Evolutionary conservation across 2,888 invertebrate genomes (phyloP), one percentile per base, ranked within the genome.

Genomic region (Pristionchus maxplancki): DNA sequence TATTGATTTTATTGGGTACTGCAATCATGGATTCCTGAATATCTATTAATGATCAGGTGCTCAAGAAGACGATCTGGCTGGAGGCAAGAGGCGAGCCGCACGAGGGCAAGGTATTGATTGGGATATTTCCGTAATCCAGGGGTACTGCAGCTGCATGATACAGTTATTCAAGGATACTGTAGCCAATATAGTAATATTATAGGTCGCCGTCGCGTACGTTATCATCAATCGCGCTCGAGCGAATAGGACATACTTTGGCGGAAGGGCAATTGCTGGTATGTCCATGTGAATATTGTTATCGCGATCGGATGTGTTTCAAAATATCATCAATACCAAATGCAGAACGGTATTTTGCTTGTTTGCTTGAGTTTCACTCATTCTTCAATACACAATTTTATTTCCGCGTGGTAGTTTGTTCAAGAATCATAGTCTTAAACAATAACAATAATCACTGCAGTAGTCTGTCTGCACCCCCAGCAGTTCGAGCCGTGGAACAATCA

Each of bases 11-110:
- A 9, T 48, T 48, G 11, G 44, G 44, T 11, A 48, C 13, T 48
- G 44, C 44, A 48, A 48, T 48, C 44, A 48, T 17, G 44, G 44
- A 9, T 44, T 44, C 53, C 17, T 53, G 17, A 17, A 13, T 53
- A 53, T 17, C 53, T 3, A 64, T 64, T 64, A 5, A 17, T 53
- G 11, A 9, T 15, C 28, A 74, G 74, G 74, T 74, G 5, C 37
- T 74, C 17, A 74, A 74, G 74, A 74, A 74, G 40, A 74, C 74
- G 37, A 74, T 74, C 17, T 74, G 74, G 74, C 40, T 74, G 37
- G 74, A 74, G 40, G 74, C 74, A 3, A 11, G 74, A 37, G 74
- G 74, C 5, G 74, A 74, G 24, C 74, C 74, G 17, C 74, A 40
- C 34, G 74, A 74, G 40, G 74, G 74, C 8, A n/a, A 74, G 64